Evolutionary conservation across 2,888 invertebrate genomes (phyloP).

Genomic region (Diarsia brunnea): DNA sequence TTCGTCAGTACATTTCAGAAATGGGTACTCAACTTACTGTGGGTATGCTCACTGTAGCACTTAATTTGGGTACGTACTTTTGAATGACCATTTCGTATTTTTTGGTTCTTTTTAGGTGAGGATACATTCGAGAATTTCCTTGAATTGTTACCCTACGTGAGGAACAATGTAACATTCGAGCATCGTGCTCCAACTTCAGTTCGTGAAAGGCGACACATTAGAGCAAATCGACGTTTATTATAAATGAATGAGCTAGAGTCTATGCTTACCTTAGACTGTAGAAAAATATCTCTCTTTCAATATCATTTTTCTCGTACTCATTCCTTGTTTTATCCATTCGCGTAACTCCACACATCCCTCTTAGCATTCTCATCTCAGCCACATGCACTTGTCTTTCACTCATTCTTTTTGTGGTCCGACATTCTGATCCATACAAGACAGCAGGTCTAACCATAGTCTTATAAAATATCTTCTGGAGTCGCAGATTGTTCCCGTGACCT

Average conservation of each 20-base stretch:
- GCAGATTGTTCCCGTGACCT: no score
- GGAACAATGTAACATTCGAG: not conserved
- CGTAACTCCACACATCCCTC: no score
- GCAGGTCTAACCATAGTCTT: no score
- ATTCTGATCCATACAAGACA: no score
- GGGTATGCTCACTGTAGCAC: slow-evolving; percentile 86
- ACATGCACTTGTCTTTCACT: no score
- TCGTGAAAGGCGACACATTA: not conserved
- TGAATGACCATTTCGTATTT: not conserved
- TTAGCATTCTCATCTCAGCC: no score
- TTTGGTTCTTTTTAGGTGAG: not conserved
- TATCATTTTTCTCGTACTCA: no score
- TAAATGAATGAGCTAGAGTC: not conserved
- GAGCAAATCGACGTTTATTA: not conserved
- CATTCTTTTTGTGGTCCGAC: no score
- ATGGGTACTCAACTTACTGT: slow-evolving; percentile 92
- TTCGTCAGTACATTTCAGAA: slow-evolving; percentile 91
- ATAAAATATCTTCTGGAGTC: no score
- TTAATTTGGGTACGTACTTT: slow-evolving; percentile 86
- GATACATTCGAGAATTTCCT: not conserved
- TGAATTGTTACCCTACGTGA: not conserved
- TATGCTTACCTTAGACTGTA: no score
- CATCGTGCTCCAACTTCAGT: not conserved
- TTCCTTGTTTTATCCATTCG: no score
- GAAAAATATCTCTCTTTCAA: not conserved